phyloP scores from a whole-genome alignment of 2,113 vertebrate species.

The Pedionomus torquatus region DNA sequence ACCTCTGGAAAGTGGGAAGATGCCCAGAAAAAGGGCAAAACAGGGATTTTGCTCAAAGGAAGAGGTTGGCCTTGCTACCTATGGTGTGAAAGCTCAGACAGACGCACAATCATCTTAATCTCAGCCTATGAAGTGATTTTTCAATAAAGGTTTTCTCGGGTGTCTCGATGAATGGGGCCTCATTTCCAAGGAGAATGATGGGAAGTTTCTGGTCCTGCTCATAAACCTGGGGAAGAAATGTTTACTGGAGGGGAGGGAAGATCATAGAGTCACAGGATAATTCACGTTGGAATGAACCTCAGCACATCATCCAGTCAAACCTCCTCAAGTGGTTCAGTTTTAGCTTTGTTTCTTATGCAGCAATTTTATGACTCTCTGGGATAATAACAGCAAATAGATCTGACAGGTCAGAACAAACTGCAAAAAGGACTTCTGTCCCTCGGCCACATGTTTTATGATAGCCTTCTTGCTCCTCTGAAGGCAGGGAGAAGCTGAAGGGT shows the following conservation, averaged over 20 bases:
- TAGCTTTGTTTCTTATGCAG: neutral
- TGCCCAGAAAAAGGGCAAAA: neutral
- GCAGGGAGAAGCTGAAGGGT: neutral
- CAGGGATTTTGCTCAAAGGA: neutral
- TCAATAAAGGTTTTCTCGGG: neutral
- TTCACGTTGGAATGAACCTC: neutral
- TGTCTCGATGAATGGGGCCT: neutral
- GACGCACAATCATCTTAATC: rapidly evolving
- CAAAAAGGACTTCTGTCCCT: neutral
- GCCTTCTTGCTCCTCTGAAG: neutral
- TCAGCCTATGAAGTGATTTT: neutral
- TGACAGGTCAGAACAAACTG: neutral
- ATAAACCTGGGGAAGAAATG: neutral
- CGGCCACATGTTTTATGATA: rapidly evolving
- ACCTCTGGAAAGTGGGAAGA: neutral
- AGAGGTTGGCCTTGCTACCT: neutral
- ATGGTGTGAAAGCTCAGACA: neutral
- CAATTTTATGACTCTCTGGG: neutral
- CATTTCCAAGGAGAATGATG: neutral
- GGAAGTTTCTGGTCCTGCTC: neutral
- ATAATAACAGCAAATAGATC: neutral
- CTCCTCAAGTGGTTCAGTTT: neutral
- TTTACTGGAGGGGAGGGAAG: neutral
- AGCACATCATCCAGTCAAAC: neutral
- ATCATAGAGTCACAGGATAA: neutral